These are phyloP conservation scores for Galeopterus variegatus DNA, from an alignment of 2,113 vertebrate species.

Conservation along the genomic window DNA sequence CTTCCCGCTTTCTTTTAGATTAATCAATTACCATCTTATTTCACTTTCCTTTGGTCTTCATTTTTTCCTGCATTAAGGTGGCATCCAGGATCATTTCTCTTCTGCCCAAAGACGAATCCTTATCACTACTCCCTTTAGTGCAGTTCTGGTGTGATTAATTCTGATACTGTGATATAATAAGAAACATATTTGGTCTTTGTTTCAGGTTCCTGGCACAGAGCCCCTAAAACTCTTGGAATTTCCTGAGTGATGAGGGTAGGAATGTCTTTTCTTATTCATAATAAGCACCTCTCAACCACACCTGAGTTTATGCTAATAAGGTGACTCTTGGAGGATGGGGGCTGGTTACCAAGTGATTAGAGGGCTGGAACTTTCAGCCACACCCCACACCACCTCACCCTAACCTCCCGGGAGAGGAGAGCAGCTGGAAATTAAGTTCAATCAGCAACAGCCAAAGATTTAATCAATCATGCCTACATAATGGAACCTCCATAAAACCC, in stretches of 20 bases:
- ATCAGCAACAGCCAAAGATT: not conserved
- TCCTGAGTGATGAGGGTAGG: not conserved
- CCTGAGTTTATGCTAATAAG: not conserved
- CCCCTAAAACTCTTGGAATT: not conserved
- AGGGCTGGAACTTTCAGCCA: not conserved
- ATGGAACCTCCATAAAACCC: not conserved
- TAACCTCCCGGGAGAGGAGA: not conserved
- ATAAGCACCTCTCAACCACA: not conserved
- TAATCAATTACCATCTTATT: not conserved
- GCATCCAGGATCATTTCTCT: not conserved
- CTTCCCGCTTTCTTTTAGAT: not conserved
- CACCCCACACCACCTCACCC: too few relatives aligned
- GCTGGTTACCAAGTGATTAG: not conserved
- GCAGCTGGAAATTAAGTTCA: not conserved
- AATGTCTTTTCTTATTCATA: not conserved
- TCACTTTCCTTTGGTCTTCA: not conserved
- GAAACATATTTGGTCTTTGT: not conserved
- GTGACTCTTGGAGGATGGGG: not conserved
- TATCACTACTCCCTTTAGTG: not conserved
- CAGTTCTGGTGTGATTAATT: not conserved
- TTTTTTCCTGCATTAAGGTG: not conserved
- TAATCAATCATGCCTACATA: not conserved
- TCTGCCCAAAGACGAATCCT: not conserved
- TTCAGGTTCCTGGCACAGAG: not conserved
- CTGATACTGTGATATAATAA: not conserved